Evolutionary conservation across 1,140 invertebrate species (phyloP).

Genomic region (Lineus longissimus): DNA sequence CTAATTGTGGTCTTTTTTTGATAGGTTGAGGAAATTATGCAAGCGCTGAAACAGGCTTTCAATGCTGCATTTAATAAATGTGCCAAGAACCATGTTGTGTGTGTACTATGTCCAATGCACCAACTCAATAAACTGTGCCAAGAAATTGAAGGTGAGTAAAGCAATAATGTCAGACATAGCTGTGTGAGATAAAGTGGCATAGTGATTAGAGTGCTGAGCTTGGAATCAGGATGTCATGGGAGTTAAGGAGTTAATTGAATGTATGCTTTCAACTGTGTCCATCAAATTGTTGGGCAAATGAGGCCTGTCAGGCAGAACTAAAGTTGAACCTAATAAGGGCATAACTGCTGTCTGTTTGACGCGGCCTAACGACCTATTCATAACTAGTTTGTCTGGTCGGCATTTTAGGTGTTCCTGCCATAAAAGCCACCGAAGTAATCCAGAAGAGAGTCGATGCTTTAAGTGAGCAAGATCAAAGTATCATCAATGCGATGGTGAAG

Average conservation of each 20-base stretch:
- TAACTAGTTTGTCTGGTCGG: neutral
- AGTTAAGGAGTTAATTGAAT: too few relatives aligned
- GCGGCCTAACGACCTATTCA: too few relatives aligned
- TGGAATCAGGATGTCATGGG: too few relatives aligned
- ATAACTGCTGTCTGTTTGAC: too few relatives aligned
- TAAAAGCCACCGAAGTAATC: neutral
- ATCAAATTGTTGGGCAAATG: neutral
- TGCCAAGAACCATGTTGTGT: constrained; percentile 56
- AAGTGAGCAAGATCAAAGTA: neutral
- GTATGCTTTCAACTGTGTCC: too few relatives aligned
- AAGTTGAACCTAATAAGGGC: too few relatives aligned
- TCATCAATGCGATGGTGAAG: neutral
- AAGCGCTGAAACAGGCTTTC: constrained; percentile 79
- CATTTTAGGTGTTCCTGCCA: neutral
- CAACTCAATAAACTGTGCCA: constrained; percentile 87
- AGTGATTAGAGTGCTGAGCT: too few relatives aligned
- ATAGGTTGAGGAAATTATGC: constrained; percentile 58
- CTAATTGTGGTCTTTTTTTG: too few relatives aligned
- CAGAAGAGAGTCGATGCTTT: neutral
- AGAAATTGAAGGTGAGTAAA: constrained; percentile 70
- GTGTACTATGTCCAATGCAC: constrained; percentile 89
- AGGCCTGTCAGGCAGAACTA: too few relatives aligned
- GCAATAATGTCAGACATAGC: neutral
- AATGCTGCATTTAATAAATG: constrained; percentile 58
- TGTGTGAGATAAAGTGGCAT: too few relatives aligned